phyloP scores from a whole-genome alignment of 2,888 invertebrate genomes.

The Euzophera pinguis region DNA sequence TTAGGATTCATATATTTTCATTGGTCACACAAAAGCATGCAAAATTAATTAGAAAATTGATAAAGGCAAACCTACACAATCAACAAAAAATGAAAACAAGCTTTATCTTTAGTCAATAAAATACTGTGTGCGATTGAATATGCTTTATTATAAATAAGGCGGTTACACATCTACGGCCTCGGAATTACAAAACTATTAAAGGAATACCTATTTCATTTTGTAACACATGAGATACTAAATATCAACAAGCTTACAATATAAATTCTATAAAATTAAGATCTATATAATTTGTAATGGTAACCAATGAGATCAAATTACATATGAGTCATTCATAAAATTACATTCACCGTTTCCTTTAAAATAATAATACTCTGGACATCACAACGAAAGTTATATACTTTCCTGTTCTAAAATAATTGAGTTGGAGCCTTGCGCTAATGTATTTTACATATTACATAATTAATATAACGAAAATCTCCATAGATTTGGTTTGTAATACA shows the following conservation, averaged over 20 bases:
- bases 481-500: neutral
- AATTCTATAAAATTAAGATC: constrained; percentile 29
- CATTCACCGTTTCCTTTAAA: constrained; percentile 24
- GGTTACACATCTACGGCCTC: constrained; percentile 62
- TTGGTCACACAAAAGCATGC: constrained; percentile 30
- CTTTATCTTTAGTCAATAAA: constrained; percentile 57
- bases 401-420: constrained; percentile 29
- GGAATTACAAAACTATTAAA: constrained; percentile 62
- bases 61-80: constrained; percentile 79
- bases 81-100: constrained; percentile 57
- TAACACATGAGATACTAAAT: constrained; percentile 34
- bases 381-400: constrained; percentile 40
- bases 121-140: constrained; percentile 69
- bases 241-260: constrained; percentile 27
- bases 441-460: neutral
- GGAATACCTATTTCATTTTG: constrained; percentile 22
- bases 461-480: neutral
- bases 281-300: constrained; percentile 31
- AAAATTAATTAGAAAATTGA: constrained; percentile 44
- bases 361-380: constrained; percentile 36
- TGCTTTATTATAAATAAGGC: constrained; percentile 76
- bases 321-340: constrained; percentile 24
- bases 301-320: constrained; percentile 46
- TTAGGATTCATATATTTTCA: neutral
- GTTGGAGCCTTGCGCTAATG: constrained; percentile 4